Base-by-base conservation (phyloP, 2,888 invertebrate species). In the Tenthredo scrophulariae region DNA sequence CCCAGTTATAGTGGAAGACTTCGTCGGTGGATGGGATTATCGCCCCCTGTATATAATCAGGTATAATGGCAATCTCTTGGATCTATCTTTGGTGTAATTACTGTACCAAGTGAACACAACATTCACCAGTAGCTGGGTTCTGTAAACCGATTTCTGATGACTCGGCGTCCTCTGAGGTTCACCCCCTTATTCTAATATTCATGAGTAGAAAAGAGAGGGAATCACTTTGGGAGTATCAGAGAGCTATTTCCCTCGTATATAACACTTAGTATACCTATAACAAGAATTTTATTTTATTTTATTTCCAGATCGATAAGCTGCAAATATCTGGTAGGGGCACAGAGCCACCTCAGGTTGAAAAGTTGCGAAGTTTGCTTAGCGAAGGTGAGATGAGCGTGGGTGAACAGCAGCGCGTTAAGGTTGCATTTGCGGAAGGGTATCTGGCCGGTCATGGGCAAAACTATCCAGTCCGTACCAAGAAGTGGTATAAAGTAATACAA, bases 381-480 rank as follows among this genome's bases (percentile, higher is more conserved):
- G 94, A 95, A 33, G 94, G 95, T 79, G 94, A 94, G 67, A 87
- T 94, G 37, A 93, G 93, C 85, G 88, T 93, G 37, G 91, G 94
- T 88, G 96, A 97, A 92, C 96, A 96, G 88, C 96, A 96, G 88
- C 95, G 96, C 90, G 95, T 98, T 85, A 98, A 98, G 94, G 95
- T 98, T 85, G 98, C 98, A 0, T 98, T 98, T 94, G 98, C 98
- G 54, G 98, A 98, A 93, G 98, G 98, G 0, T 98, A 98, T 91
- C 92, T 97, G 86, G 96, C 97, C 84, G 98, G 97, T 89, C 94
- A 94, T 85, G 94, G 90, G 87, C 89, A 90, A 33, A 91, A 92
- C 85, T 86, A 88, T 54, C 89, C 90, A 10, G 90, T 90, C 18
- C 91, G 91, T 86, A 90, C 92, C 70, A 94, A 95, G 89, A 95